Evolutionary conservation across 1,140 invertebrate genomes (phyloP).

Genomic region (Melitaea cinxia): DNA sequence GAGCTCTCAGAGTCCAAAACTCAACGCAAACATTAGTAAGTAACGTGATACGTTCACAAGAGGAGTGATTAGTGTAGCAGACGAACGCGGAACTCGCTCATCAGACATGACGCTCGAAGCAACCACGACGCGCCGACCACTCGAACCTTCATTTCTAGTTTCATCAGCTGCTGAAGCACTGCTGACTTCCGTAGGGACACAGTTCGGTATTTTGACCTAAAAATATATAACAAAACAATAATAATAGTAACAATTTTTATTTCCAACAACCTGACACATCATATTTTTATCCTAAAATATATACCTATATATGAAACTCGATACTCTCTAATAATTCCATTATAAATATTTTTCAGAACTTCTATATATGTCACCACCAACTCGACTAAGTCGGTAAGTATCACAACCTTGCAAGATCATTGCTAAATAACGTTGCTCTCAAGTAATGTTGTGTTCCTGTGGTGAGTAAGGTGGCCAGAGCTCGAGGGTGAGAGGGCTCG

Average conservation of each 20-base stretch:
- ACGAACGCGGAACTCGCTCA: conserved; percentile 76
- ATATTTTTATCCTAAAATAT: too few relatives aligned
- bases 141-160: conserved; percentile 64
- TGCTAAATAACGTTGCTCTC: too few relatives aligned
- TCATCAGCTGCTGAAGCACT: conserved; percentile 72
- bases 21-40: conserved; percentile 35
- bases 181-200: conserved; percentile 64
- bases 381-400: too few relatives aligned
- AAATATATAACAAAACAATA: not conserved
- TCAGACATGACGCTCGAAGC: conserved; percentile 85
- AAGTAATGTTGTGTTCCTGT: too few relatives aligned
- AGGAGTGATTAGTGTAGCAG: conserved; percentile 44
- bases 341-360: too few relatives aligned
- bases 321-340: too few relatives aligned
- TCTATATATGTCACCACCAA: too few relatives aligned
- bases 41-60: conserved; percentile 38
- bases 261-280: too few relatives aligned
- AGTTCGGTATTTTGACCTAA: conserved; percentile 60
- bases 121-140: conserved; percentile 78
- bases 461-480: too few relatives aligned
- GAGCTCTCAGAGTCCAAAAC: conserved; percentile 5
- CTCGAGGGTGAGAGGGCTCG: too few relatives aligned
- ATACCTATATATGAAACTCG: too few relatives aligned
- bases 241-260: not conserved
- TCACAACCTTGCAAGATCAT: too few relatives aligned